phyloP scores from a whole-genome alignment of 2,113 vertebrate species.

The Todiramphus saurophagus region DNA sequence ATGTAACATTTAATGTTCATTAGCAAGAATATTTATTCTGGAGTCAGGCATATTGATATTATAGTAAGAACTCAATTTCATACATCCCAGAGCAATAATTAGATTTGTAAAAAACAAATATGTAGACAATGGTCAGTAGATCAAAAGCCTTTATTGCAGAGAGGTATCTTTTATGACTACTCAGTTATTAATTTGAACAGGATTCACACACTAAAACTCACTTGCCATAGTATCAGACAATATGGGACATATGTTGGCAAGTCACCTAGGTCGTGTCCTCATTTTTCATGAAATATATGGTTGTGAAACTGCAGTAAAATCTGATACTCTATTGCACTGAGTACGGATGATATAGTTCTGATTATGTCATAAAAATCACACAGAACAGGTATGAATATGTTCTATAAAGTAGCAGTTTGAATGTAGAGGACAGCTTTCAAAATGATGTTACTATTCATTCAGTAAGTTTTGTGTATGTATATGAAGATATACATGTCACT shows the following conservation, averaged over 20 bases:
- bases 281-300: not conserved
- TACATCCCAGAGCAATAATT: slow-evolving; percentile 33
- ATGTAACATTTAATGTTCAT: slow-evolving; percentile 32
- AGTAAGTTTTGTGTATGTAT: not conserved
- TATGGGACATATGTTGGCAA: not conserved
- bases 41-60: slow-evolving; percentile 34
- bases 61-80: slow-evolving; percentile 43
- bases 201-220: not conserved
- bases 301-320: not conserved
- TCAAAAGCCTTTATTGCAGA: slow-evolving; percentile 16
- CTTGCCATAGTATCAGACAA: not conserved
- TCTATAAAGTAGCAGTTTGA: not conserved
- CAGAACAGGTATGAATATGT: not conserved
- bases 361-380: not conserved
- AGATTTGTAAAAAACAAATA: slow-evolving; percentile 23
- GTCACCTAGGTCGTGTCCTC: not conserved
- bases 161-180: slow-evolving; percentile 23
- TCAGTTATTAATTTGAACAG: slow-evolving; percentile 20
- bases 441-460: not conserved
- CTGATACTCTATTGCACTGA: not conserved
- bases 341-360: not conserved
- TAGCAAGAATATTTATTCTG: slow-evolving; percentile 55
- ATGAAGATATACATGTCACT: not conserved
- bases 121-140: not conserved
- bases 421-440: not conserved